phyloP scores from a whole-genome alignment of 2,113 vertebrate genomes.

The Condylura cristata region DNA sequence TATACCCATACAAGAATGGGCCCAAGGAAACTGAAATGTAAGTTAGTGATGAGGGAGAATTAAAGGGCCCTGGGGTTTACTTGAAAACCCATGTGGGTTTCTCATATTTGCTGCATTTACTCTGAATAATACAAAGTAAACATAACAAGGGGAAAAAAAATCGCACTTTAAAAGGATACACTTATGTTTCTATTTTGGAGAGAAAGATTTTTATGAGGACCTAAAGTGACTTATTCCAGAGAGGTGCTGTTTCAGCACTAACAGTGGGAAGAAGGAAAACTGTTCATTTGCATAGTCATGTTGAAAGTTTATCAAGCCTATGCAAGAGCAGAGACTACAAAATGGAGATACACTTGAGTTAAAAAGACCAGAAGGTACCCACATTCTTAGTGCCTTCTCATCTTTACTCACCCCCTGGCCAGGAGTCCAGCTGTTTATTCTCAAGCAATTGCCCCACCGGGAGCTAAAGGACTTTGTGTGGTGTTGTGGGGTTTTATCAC shows the following conservation, averaged over 20 bases:
- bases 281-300: background rate
- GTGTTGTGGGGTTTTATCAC: background rate
- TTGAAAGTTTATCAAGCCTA: conserved; percentile 30
- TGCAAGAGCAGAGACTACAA: background rate
- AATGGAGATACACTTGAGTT: conserved; percentile 18
- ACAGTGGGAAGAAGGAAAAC: background rate
- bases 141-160: conserved; percentile 21
- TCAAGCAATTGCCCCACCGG: background rate
- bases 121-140: conserved; percentile 56
- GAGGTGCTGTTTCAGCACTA: background rate
- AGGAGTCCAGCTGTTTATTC: background rate
- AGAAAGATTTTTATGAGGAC: conserved; percentile 43
- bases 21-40: background rate
- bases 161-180: background rate
- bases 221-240: conserved; percentile 53
- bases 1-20: background rate
- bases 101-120: conserved; percentile 21
- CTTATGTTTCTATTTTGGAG: conserved; percentile 45
- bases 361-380: background rate
- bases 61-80: background rate
- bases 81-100: background rate
- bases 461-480: background rate
- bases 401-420: background rate
- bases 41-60: background rate
- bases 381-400: background rate